Conservation (phyloP, 1,140 invertebrate species). For the Neodiprion lecontei region DNA sequence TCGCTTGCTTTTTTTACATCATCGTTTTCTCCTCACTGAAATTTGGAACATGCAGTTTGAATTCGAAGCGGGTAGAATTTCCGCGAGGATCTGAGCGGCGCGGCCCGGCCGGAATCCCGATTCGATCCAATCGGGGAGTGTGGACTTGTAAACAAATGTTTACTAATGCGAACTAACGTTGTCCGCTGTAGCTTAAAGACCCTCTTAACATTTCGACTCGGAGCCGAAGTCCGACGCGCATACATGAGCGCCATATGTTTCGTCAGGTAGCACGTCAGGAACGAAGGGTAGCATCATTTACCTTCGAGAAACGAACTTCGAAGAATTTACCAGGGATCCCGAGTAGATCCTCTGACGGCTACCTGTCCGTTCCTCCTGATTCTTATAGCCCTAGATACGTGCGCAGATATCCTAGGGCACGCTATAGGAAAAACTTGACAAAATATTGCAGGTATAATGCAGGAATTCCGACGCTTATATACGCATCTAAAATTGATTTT, state of each 20-base stretch:
- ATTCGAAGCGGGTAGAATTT: constrained; percentile 54
- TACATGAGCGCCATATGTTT: constrained; percentile 11
- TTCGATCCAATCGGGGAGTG: background rate
- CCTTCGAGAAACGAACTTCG: background rate
- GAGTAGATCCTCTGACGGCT: constrained; percentile 1
- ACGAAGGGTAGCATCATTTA: constrained; percentile 16
- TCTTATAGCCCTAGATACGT: constrained; percentile 38
- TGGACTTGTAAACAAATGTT: constrained; percentile 38
- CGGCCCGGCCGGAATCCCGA: constrained; percentile 58
- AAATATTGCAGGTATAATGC: constrained; percentile 7
- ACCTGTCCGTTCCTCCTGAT: constrained; percentile 11
- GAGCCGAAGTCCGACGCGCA: background rate
- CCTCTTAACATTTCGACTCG: constrained; percentile 15
- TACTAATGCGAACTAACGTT: constrained; percentile 39
- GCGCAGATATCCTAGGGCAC: constrained; percentile 24
- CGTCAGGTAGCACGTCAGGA: constrained; percentile 16
- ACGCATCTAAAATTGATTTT: background rate
- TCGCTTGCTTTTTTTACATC: too few relatives aligned
- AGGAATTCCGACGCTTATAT: background rate
- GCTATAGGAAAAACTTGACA: background rate
- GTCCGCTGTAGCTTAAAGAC: constrained; percentile 34
- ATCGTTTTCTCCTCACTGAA: too few relatives aligned
- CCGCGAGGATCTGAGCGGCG: constrained; percentile 66
- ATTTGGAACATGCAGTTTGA: too few relatives aligned
- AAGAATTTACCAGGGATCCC: constrained; percentile 16